Evolutionary conservation across 2,113 vertebrate species (phyloP), one percentile per base, ranked within the genome.

Genomic region (Callopanchax toddi): DNA sequence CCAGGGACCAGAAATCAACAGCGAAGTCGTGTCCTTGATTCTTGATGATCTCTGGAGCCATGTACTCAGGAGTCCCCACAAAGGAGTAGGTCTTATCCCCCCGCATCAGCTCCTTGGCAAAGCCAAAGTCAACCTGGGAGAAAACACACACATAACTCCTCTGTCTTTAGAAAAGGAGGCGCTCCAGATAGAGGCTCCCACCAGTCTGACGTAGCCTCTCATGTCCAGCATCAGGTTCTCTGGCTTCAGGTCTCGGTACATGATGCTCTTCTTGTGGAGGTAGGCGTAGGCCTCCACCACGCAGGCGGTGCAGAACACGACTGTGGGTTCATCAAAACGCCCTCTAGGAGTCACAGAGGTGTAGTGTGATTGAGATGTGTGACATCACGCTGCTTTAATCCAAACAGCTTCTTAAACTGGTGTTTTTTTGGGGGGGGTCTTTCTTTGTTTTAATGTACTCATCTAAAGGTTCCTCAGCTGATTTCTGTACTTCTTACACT

Each of bases 161-260:
- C 0, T 20, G 6, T 5, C 9, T 18, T 20, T 9, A 9, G 1
- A 43, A 10, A 18, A 36, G 10, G 10, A 3, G 11, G 9, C 10
- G 7, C 8, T 4, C 3, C 17, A 18, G 16, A 7, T 18, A 0
- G n/a, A 13, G 23, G 36, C 0, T 62, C 60, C 54, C 70, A 95
- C 94, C 86, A 95, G 86, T 81, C 94, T 94, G 67, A 95, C 8
- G 1, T 94, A 95, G 77, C 93, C 93, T 11, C 58, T 83, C 1
- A 40, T 23, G 61, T 94, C 93, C 86, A 94, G 66, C 92, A 95
- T 94, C 55, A 94, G 88, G 84, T 94, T 95, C 89, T 95, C 94
- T 0, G 94, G 94, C 68, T 95, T 95, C 26, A 95, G 90, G 87
- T 95, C 93, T 29, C 92, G 78, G 75, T 94, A 95, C 81, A 95